These are phyloP conservation scores for Drosophila bipectinata DNA, from an alignment of 1,140 invertebrate genomes.

Conservation along the genomic window DNA sequence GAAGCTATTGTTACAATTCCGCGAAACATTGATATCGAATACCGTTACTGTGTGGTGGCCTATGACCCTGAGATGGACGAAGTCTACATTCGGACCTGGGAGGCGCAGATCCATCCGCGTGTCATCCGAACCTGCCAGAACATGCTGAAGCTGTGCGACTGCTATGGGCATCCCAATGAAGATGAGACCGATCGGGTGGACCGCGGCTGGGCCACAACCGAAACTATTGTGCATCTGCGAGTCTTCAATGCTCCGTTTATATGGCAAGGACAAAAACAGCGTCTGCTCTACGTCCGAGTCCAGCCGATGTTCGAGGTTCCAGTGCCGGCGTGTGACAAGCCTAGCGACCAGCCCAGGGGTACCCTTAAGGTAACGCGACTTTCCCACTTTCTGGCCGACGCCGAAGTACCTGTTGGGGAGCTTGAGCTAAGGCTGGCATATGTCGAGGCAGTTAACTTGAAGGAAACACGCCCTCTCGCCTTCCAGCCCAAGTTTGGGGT, in stretches of 20 bases:
- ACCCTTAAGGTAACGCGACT: background rate
- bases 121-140: slow-evolving; percentile 74
- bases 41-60: slow-evolving; percentile 91
- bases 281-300: slow-evolving; percentile 88
- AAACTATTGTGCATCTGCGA: slow-evolving; percentile 93
- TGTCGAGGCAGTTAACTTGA: slow-evolving; percentile 51
- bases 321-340: background rate
- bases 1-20: slow-evolving; percentile 85
- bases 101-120: slow-evolving; percentile 90
- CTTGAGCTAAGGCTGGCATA: slow-evolving; percentile 71
- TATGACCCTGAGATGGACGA: slow-evolving; percentile 84
- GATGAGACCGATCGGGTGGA: slow-evolving; percentile 86
- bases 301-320: slow-evolving; percentile 87
- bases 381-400: background rate
- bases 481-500: slow-evolving; percentile 53
- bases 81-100: slow-evolving; percentile 91
- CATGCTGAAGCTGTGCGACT: slow-evolving; percentile 83
- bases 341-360: too few species aligned
- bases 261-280: slow-evolving; percentile 87
- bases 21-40: slow-evolving; percentile 88
- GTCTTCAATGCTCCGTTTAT: slow-evolving; percentile 91
- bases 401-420: slow-evolving; percentile 82
- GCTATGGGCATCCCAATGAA: slow-evolving; percentile 87
- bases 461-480: slow-evolving; percentile 16
- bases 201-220: slow-evolving; percentile 93